Evolutionary conservation across 2,797 vertebrate genomes (phyloP), one percentile per base, ranked within the genome.

Genomic region (Onychomys arenicola): DNA sequence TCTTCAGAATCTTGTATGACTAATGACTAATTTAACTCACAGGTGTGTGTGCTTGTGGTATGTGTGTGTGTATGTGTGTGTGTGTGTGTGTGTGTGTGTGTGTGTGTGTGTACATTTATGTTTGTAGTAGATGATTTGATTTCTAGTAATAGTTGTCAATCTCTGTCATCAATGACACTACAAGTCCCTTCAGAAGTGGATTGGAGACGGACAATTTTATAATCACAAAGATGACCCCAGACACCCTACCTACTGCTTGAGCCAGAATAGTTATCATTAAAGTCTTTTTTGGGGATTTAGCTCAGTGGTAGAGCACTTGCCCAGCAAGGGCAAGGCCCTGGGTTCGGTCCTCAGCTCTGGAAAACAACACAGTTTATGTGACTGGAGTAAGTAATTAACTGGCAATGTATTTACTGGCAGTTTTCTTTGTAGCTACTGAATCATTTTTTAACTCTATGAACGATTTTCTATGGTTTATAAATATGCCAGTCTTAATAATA

Each of bases 401-500:
- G 19, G 6, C 87, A 46, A 93, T 71, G 83, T 46, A 43, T 75
- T 43, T 93, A 21, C 67, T 78, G 37, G 23, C 6, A n/a, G 7
- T 67, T 92, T 93, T 81, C 49, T 86, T 37, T 49, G n/a, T 63
- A 73, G 65, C 27, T 91, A 73, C 25, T 87, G 76, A 94, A 3
- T 6, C 93, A 40, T 88, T 19, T 12, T 40, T 52, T 1, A 69
- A 91, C 77, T 75, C 13, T 81, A 2, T 69, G 21, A 91, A 52
- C 92, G 90, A 46, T 84, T 83, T 95, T 91, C 40, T 84, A 49
- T n/a, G 52, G 57, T 77, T 90, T n/a, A 93, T 91, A 23, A 84
- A 76, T 93, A 78, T 82, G 8, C 21, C 61, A 92, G 11, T 82
- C 34, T 13, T 82, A 93, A 61, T 27, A 94, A 27, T 69, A 86